Evolutionary conservation across 2,797 vertebrate genomes (phyloP).

Genomic region (Graptemys geographica): DNA sequence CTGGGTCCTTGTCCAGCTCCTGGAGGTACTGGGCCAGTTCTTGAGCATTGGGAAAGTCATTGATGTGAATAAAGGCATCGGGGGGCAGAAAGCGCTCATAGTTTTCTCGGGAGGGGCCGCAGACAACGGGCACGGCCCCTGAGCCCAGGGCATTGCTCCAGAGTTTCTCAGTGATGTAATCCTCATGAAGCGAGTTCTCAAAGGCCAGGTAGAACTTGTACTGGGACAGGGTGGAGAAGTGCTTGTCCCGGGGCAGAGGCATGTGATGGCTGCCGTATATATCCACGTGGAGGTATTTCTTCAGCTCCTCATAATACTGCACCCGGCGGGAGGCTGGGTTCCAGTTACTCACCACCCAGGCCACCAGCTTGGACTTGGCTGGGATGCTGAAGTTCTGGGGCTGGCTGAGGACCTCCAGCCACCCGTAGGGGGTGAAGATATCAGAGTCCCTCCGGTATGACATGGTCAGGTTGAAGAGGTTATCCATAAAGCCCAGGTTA

Average conservation of each 20-base stretch:
- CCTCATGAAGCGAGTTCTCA: constrained; percentile 65
- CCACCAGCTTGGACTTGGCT: constrained; percentile 65
- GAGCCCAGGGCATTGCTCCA: constrained; percentile 82
- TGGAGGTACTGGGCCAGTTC: constrained; percentile 29
- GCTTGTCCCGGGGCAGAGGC: neutral
- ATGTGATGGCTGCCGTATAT: constrained; percentile 7
- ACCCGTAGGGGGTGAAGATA: constrained; percentile 71
- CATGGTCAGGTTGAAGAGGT: constrained; percentile 76
- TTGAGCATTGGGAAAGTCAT: neutral
- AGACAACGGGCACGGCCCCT: constrained; percentile 72
- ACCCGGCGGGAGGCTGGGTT: neutral
- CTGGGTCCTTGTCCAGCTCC: neutral
- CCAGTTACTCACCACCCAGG: constrained; percentile 76
- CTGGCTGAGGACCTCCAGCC: constrained; percentile 28
- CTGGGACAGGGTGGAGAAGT: constrained; percentile 23
- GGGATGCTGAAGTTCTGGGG: constrained; percentile 27
- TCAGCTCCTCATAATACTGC: constrained; percentile 53
- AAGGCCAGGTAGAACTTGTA: constrained; percentile 78
- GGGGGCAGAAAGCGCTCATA: constrained; percentile 79
- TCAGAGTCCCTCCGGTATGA: constrained; percentile 69
- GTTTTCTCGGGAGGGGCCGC: constrained; percentile 62
- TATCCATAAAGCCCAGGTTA: constrained; percentile 24
- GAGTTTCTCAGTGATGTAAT: constrained; percentile 74
- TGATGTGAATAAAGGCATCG: constrained; percentile 65
- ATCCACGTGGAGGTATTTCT: constrained; percentile 8